Conservation (phyloP, 2,113 vertebrate genomes). For the Eretmochelys imbricata region DNA sequence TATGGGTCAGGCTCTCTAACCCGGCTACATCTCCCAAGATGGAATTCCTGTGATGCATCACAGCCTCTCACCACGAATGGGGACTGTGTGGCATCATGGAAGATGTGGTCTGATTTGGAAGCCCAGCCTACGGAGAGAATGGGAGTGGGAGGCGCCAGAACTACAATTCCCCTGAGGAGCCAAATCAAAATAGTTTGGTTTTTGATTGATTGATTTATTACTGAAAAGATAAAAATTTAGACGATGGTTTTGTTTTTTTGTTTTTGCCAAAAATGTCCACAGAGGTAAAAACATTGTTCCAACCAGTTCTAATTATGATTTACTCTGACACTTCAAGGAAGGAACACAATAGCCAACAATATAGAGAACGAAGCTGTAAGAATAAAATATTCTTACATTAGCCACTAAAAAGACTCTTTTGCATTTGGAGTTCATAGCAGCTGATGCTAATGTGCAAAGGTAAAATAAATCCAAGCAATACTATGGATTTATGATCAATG, state of each 20-base stretch:
- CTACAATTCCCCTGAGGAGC: background rate
- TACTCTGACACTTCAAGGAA: slow-evolving; percentile 12
- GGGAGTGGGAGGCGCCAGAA: background rate
- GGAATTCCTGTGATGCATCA: background rate
- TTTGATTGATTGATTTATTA: background rate
- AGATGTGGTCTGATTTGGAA: background rate
- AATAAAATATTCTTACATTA: background rate
- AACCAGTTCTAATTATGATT: slow-evolving; percentile 47
- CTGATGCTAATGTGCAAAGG: background rate
- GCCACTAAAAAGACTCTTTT: background rate
- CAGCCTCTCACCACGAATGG: background rate
- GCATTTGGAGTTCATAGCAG: background rate
- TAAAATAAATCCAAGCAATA: background rate
- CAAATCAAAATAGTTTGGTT: background rate
- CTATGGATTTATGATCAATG: background rate
- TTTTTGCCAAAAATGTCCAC: background rate
- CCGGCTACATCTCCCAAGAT: background rate
- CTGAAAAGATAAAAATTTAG: background rate
- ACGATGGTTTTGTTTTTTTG: background rate
- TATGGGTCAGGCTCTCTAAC: background rate
- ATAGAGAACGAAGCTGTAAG: background rate
- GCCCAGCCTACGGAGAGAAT: background rate
- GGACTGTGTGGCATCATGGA: background rate
- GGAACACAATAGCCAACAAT: slow-evolving; percentile 16
- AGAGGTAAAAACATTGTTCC: slow-evolving; percentile 21